Base-by-base conservation (phyloP, 2,888 invertebrate genomes). In the Hypomecis punctinalis region DNA sequence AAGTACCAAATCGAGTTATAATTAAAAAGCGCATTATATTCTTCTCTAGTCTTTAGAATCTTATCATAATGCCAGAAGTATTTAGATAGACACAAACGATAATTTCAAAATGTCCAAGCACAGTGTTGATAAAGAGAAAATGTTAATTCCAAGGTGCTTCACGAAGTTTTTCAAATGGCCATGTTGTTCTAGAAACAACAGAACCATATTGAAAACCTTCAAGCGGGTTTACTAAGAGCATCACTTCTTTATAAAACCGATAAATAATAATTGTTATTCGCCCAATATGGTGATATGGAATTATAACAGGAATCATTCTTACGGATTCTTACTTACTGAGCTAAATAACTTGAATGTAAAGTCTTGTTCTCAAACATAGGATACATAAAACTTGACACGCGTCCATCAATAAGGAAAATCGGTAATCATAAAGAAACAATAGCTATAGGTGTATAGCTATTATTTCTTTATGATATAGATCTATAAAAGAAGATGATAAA, bases 151-250 rank as follows among this genome's bases (percentile, higher is more conserved):
- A 6, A 39, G 35, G 39, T 63, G 58, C 56, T 60, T 56, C 56
- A 60, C 37, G 40, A 52, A 51, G 60, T 60, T 64, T 64, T 57
- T 57, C 37, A 52, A 61, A 39, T 37, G 60, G 60, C 53, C 48
- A 36, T 57, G 49, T 67, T 60, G 60, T 56, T 66, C 57, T 66
- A 61, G 64, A 61, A 61, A 43, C 45, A 55, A 56, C 52, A 52
- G 45, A 47, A 46, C 6, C 43, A 39, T 60, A 47, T 53, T 64
- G 46, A 58, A 61, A 61, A 65, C 56, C 53, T 65, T 48, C 43
- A 37, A 39, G 52, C 42, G 52, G 2, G 55, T 61, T 56, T 42
- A 65, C 52, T 55, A 49, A 52, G 56, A 52, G 43, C 65, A 61
- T 61, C 56, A 61, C 61, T 53, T 57, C 53, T 7, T 36, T 56